A percentile compares a stretch with the other conserved stretches of the same genome.
Conservation (phyloP, 2,888 invertebrate species). For the Meiosimyza platycephala region DNA sequence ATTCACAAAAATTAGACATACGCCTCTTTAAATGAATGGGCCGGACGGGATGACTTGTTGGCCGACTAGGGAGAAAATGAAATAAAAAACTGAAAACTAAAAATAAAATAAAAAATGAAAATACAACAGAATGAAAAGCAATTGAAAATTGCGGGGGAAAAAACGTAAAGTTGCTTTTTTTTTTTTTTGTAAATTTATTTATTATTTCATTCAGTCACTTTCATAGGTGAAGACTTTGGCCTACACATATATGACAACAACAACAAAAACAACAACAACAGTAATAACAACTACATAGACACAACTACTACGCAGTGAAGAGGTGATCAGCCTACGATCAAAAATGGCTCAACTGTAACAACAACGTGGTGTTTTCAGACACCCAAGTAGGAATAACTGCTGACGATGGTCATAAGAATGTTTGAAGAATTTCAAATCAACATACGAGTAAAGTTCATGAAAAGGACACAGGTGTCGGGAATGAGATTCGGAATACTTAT, state of each 20-base stretch:
- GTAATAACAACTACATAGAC: conserved; percentile 34
- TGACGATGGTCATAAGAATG: too few species aligned
- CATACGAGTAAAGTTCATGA: too few species aligned
- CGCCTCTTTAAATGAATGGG: conserved; percentile 20
- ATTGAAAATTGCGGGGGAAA: conserved; percentile 44
- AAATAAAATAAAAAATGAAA: too few species aligned
- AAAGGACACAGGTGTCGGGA: too few species aligned
- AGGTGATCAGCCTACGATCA: conserved; percentile 50
- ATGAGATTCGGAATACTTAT: too few species aligned
- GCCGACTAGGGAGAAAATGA: not conserved
- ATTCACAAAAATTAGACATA: not conserved
- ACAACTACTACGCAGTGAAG: conserved; percentile 40
- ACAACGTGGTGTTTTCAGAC: too few species aligned
- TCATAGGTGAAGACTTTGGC: conserved; percentile 38
- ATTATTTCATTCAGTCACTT: conserved; percentile 11
- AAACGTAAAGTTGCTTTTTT: not conserved
- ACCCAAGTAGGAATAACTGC: too few species aligned
- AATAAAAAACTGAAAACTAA: too few species aligned
- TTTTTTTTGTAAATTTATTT: not conserved
- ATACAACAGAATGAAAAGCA: conserved; percentile 38
- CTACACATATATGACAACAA: conserved; percentile 42
- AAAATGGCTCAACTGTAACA: conserved; percentile 17
- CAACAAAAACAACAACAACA: conserved; percentile 21
- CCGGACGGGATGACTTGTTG: conserved; percentile 7
- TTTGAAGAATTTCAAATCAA: too few species aligned